phyloP scores from a whole-genome alignment of 2,113 vertebrate species.

The Hippopotamus amphibius region DNA sequence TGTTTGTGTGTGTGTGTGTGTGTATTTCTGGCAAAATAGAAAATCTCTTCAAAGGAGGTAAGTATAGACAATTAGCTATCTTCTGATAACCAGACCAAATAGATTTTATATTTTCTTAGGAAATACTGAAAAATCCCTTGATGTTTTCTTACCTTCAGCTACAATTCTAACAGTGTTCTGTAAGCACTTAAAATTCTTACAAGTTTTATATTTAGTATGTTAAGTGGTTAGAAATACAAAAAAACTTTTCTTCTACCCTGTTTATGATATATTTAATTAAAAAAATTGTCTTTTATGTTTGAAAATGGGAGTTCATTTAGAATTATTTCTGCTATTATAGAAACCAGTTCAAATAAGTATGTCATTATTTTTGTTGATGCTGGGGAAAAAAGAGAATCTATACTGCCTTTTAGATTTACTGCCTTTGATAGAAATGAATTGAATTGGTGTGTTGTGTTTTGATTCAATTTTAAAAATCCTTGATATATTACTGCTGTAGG shows the following conservation, averaged over 20 bases:
- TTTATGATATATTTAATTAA: background rate
- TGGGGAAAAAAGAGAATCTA: background rate
- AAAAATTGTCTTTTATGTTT: background rate
- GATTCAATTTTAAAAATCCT: background rate
- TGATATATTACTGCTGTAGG: slow-evolving; percentile 43
- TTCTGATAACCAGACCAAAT: background rate
- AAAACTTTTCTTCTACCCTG: background rate
- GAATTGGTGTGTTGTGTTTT: background rate
- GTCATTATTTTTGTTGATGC: background rate
- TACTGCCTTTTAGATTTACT: slow-evolving; percentile 22
- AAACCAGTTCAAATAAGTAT: background rate
- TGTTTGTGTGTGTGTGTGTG: background rate
- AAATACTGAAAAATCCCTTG: background rate
- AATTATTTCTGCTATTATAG: slow-evolving; percentile 9
- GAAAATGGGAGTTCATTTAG: slow-evolving; percentile 9
- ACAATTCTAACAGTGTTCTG: background rate
- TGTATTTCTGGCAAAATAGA: background rate
- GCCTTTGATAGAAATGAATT: background rate
- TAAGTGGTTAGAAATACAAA: background rate
- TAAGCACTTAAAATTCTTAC: background rate
- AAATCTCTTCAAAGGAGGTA: background rate
- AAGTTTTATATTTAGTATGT: background rate
- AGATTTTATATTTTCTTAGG: background rate
- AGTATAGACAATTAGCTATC: background rate
- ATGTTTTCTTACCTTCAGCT: background rate